Evolutionary conservation across 2,797 vertebrate genomes (phyloP), one percentile per base, ranked within the genome.

Genomic region (Octomys mimax): DNA sequence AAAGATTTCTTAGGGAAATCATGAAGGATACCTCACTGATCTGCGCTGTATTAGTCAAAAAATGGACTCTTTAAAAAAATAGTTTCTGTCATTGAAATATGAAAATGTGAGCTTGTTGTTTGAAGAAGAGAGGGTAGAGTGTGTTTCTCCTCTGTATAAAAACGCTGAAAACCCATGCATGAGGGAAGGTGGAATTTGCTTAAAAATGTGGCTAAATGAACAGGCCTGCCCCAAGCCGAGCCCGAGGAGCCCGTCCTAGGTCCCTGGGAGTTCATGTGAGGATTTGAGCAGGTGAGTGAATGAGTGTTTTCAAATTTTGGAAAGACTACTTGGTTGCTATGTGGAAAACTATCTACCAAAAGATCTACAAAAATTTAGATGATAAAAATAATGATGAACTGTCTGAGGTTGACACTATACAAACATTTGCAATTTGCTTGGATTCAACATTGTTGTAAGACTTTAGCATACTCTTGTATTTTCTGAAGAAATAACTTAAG

Each of bases 291-390:
- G 42, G 13, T 49, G 46, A 84, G 7, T 59, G 19, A 85, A 78
- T 28, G 36, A 88, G 57, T 21, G 82, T 28, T 59, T 94, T 82
- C 22, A 91, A 28, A 2, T 81, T 92, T 68, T 5, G 68, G 39
- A 91, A 52, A 61, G 78, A 73, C 49, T 89, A 36, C 36, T 91
- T 52, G 8, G 42, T 49, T 91, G 19, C 9, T 66, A 18, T 66
- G 42, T 79, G 21, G 21, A 87, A 91, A 86, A 4, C 10, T 75
- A n/a, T 88, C 90, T 62, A 84, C 42, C 13, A 52, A 95, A 91
- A 88, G 24, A 95, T 62, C 61, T 87, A 54, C 7, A 49, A 42
- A 80, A 2, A 8, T 42, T 94, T 81, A 57, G 5, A 86, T 62
- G 28, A 68, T 26, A 78, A 86, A 10, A 86, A 42, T 9, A 81